These are phyloP conservation scores for Uloborus plumipes DNA, from an alignment of 2,888 invertebrate species.

Conservation along the genomic window DNA sequence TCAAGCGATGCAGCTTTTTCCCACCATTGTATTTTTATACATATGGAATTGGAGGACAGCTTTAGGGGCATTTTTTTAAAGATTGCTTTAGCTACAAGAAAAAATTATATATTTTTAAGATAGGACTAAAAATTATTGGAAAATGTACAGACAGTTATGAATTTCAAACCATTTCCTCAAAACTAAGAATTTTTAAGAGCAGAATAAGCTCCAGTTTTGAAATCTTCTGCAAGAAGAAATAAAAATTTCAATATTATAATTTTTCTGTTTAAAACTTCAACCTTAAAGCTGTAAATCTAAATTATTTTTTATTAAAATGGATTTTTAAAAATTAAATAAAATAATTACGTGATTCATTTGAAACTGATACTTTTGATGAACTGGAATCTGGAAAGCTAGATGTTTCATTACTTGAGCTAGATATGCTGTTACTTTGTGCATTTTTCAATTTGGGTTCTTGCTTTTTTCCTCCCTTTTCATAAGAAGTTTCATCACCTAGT, in stretches of 20 bases:
- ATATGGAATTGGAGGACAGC: no score
- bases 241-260: not conserved
- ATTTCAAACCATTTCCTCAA: not conserved
- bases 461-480: no score
- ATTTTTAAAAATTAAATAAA: not conserved
- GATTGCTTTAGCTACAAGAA: no score
- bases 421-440: no score
- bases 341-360: constrained; percentile 9
- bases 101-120: no score
- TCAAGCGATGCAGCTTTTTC: no score
- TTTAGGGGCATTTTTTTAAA: no score
- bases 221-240: not conserved
- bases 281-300: not conserved
- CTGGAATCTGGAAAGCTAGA: constrained; percentile 15
- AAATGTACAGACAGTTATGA: no score
- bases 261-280: not conserved
- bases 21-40: no score
- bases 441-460: no score
- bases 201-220: not conserved
- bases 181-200: not conserved
- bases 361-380: constrained; percentile 16
- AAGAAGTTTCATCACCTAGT: constrained; percentile 1
- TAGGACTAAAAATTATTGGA: no score
- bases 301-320: not conserved
- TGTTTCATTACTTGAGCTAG: no score